These are phyloP conservation scores for Sarcophaga peregrina DNA, from an alignment of 1,140 invertebrate species.

Conservation along the genomic window DNA sequence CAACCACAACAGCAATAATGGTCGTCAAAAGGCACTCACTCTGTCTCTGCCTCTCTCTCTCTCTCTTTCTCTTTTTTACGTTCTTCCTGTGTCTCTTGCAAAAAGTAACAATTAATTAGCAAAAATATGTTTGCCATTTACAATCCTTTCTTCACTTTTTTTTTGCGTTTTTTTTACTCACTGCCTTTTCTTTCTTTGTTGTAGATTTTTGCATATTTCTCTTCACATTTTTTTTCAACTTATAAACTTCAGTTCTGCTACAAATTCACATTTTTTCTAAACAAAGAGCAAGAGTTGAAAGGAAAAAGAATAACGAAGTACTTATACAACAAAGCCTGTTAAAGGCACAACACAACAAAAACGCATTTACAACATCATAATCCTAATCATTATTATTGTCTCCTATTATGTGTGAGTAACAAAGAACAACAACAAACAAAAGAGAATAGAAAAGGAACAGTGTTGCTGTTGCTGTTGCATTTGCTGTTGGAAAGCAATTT, in stretches of 20 bases:
- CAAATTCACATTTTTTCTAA: constrained; percentile 4
- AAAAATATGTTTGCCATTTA: constrained; percentile 41
- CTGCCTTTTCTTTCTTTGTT: neutral
- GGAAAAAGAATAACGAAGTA: neutral
- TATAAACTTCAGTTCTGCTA: constrained; percentile 19
- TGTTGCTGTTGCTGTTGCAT: too few relatives aligned
- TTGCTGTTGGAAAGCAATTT: too few relatives aligned
- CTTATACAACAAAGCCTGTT: neutral
- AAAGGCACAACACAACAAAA: neutral
- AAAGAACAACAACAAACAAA: too few relatives aligned
- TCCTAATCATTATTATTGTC: too few relatives aligned
- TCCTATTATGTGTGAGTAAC: too few relatives aligned
- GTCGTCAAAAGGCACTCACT: too few relatives aligned
- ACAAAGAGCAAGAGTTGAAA: neutral
- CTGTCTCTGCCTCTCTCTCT: too few relatives aligned
- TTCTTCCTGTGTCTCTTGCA: neutral
- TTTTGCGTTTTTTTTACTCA: constrained; percentile 1
- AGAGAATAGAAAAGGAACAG: too few relatives aligned
- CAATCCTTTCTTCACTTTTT: constrained; percentile 20
- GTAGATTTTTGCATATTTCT: constrained; percentile 27
- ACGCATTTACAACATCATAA: neutral
- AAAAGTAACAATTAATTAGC: constrained; percentile 43
- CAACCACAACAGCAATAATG: neutral
- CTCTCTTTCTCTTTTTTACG: neutral
- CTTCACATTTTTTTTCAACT: constrained; percentile 40